Conservation (phyloP, 2,797 vertebrate species). For the Potorous gilbertii region DNA sequence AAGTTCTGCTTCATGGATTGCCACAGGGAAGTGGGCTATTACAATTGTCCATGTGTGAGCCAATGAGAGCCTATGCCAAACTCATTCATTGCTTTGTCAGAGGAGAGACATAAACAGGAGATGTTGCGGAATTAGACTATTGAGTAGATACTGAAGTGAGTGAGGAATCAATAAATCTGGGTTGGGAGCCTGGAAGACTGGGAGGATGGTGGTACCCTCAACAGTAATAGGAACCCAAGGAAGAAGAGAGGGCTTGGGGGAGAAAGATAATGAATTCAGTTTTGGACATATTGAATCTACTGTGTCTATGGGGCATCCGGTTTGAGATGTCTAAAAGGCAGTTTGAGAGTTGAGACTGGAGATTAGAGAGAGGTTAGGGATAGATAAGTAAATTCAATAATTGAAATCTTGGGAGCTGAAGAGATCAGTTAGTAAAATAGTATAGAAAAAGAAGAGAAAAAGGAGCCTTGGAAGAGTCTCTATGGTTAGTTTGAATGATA, state of each 20-base stretch:
- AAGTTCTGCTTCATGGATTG: background rate
- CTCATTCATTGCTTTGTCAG: background rate
- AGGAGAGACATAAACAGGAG: background rate
- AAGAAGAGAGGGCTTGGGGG: background rate
- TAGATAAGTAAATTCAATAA: background rate
- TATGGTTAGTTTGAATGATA: background rate
- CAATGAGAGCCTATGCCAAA: background rate
- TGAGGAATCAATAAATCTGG: background rate
- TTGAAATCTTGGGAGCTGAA: background rate
- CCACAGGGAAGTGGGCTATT: background rate
- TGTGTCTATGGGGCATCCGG: background rate
- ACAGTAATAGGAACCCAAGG: background rate
- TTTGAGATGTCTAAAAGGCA: background rate
- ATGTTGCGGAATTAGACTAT: background rate
- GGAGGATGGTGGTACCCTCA: background rate
- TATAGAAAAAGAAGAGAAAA: background rate
- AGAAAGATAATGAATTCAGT: background rate
- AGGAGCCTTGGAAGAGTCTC: background rate
- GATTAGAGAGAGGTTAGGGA: background rate
- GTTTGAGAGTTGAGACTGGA: background rate
- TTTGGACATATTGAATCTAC: background rate
- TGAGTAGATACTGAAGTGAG: background rate
- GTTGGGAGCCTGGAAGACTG: background rate
- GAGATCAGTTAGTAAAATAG: background rate
- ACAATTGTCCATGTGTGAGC: background rate